These are phyloP conservation scores for Pristionchus fissidentatus DNA, from an alignment of 2,888 invertebrate genomes.

Conservation along the genomic window DNA sequence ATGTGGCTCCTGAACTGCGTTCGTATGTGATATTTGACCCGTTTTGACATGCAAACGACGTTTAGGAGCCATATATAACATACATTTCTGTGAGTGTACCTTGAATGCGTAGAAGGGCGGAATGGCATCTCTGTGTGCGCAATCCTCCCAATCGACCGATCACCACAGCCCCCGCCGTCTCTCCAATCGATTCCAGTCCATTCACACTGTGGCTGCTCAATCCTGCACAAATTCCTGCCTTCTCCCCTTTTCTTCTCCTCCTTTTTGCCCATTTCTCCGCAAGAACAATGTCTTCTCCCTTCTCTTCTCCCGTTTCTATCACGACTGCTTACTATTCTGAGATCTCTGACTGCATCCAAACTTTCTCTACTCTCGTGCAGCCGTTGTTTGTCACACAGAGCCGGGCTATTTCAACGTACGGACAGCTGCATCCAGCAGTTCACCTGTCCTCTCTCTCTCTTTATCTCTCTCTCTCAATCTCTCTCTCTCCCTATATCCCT, in stretches of 20 bases:
- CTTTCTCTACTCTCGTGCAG: too few relatives aligned
- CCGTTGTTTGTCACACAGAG: slow-evolving; percentile 16
- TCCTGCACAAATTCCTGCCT: background rate
- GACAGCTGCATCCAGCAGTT: background rate
- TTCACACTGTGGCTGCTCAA: slow-evolving; percentile 38
- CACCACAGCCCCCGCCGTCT: slow-evolving; percentile 17
- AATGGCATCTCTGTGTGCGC: slow-evolving; percentile 46
- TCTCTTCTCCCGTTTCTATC: background rate
- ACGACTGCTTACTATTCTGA: slow-evolving; percentile 16
- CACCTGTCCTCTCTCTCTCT: background rate
- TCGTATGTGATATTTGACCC: too few relatives aligned
- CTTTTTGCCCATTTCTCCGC: too few relatives aligned
- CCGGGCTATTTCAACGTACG: slow-evolving; percentile 3
- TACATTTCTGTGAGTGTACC: too few relatives aligned
- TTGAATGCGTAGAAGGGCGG: slow-evolving; percentile 24
- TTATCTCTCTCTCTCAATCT: background rate
- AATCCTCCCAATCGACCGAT: slow-evolving; percentile 47
- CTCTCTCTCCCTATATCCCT: background rate
- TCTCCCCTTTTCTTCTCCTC: background rate
- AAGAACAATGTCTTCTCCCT: too few relatives aligned
- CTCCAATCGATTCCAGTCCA: background rate
- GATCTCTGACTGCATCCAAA: background rate
- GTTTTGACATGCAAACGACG: too few relatives aligned
- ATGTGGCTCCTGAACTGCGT: too few relatives aligned
- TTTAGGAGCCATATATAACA: too few relatives aligned